These are phyloP conservation scores for Perccottus glenii DNA, from an alignment of 2,113 vertebrate genomes.

Conservation along the genomic window DNA sequence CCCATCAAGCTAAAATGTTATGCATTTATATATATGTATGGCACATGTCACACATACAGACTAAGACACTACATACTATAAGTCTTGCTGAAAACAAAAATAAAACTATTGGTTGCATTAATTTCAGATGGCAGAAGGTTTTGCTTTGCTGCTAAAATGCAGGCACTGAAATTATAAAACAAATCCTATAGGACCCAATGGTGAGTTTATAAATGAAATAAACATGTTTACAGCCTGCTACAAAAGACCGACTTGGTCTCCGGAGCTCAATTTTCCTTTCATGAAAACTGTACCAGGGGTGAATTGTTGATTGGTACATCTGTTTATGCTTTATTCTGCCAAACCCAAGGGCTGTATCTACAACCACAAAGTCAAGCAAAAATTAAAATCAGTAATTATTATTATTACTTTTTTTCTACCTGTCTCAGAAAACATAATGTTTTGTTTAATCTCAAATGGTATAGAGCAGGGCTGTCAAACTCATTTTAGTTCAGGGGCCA, in stretches of 20 bases:
- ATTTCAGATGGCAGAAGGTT: no score
- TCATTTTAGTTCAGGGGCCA: no score
- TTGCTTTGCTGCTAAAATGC: not conserved
- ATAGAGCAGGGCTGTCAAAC: no score
- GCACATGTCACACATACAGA: no score
- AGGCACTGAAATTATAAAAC: not conserved
- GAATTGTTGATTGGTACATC: slow-evolving; percentile 5
- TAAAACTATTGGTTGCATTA: no score
- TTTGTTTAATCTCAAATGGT: no score
- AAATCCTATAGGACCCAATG: not conserved
- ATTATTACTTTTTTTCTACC: no score
- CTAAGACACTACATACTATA: no score
- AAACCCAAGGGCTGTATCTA: not conserved
- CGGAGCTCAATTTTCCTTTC: not conserved
- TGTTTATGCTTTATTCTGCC: not conserved
- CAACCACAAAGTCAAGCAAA: not conserved
- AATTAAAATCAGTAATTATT: not conserved
- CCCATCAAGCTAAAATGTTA: no score
- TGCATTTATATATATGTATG: no score
- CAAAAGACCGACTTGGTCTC: not conserved
- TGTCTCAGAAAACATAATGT: no score
- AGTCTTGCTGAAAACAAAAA: no score
- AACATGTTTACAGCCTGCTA: slow-evolving; percentile 6
- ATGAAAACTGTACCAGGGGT: slow-evolving; percentile 3
- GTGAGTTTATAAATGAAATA: slow-evolving; percentile 8